Evolutionary conservation across 2,113 vertebrate species (phyloP).

Genomic region (Odontesthes bonariensis): DNA sequence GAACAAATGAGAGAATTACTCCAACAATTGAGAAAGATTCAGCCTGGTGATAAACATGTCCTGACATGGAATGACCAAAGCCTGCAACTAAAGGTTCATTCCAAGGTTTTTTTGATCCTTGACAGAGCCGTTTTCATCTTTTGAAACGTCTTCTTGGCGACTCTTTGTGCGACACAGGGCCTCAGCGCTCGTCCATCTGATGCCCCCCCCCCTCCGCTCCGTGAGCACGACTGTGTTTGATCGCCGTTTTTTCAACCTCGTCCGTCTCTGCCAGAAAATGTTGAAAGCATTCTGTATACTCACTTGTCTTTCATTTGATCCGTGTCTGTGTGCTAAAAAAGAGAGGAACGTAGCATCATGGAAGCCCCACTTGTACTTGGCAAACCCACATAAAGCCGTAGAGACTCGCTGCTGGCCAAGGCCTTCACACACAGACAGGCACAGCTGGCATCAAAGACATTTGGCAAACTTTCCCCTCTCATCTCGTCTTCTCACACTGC

Average conservation of each 20-base stretch:
- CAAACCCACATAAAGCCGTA: conserved; percentile 47
- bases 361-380: conserved; percentile 62
- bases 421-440: conserved; percentile 29
- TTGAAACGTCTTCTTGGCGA: not conserved
- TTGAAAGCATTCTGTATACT: conserved; percentile 57
- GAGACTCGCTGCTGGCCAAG: conserved; percentile 58
- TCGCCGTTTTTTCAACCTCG: conserved; percentile 18
- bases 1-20: too few species aligned
- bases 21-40: too few species aligned
- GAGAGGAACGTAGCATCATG: conserved; percentile 60
- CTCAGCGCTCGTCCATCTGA: not conserved
- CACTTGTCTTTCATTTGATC: conserved; percentile 64
- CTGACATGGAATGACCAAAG: too few species aligned
- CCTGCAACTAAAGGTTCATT: not conserved
- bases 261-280: conserved; percentile 45
- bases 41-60: too few species aligned
- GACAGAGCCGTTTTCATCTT: not conserved
- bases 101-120: not conserved
- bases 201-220: not conserved
- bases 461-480: conserved; percentile 51
- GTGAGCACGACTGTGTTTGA: conserved; percentile 45
- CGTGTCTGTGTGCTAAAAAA: conserved; percentile 45
- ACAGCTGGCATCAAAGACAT: conserved; percentile 53
- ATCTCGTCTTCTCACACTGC: conserved; percentile 52
- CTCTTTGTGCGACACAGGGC: not conserved